Percentiles rank a stretch among this genome's conserved stretches.
phyloP scores from a whole-genome alignment of 2,797 vertebrate genomes.

The Malurus leucopterus region DNA sequence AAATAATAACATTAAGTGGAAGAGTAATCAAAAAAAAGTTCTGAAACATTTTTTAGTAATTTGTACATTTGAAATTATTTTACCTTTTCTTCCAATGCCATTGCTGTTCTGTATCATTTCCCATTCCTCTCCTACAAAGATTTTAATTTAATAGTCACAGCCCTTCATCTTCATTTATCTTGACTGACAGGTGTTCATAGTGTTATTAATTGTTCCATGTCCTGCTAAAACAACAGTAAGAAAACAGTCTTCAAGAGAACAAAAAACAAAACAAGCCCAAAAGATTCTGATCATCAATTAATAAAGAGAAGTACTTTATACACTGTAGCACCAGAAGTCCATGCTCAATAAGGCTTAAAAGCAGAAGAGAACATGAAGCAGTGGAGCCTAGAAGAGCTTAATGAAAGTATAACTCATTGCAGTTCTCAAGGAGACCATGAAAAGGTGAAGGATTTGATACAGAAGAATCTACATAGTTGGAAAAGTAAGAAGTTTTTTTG shows the following conservation, averaged over 20 bases:
- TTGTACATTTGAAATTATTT: neutral
- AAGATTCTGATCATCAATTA: neutral
- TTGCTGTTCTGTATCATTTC: neutral
- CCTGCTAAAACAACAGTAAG: slow-evolving; percentile 5
- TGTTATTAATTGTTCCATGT: neutral
- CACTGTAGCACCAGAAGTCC: neutral
- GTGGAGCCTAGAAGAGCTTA: neutral
- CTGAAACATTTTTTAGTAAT: neutral
- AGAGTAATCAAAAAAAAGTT: neutral
- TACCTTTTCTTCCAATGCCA: slow-evolving; percentile 4
- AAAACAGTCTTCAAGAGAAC: neutral
- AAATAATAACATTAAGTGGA: neutral
- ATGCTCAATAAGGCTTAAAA: neutral
- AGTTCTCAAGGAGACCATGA: neutral
- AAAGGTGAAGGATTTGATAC: neutral
- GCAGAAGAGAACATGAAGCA: neutral
- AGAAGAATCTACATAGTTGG: neutral
- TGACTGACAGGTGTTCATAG: neutral
- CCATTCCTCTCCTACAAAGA: neutral
- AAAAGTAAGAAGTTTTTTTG: neutral
- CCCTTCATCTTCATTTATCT: neutral
- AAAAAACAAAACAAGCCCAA: neutral
- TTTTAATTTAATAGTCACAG: neutral
- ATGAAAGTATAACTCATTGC: neutral
- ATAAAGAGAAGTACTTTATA: neutral